Evolutionary conservation across 2,888 invertebrate species (phyloP).

Genomic region (Cacoxenus indagator): DNA sequence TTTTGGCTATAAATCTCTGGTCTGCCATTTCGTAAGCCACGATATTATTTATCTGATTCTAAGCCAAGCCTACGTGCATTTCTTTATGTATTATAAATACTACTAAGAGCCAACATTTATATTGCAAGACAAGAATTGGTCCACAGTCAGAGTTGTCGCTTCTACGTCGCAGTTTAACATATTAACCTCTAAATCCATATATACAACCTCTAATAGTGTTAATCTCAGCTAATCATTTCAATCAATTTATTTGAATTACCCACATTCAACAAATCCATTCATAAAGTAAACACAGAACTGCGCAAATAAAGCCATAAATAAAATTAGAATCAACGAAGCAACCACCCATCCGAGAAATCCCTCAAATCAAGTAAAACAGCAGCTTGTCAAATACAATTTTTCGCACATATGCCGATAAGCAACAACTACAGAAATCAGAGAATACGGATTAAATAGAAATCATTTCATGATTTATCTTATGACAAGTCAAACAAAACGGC

Average conservation of each 20-base stretch:
- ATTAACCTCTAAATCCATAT: too few species aligned
- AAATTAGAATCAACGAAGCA: not conserved
- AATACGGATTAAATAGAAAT: not conserved
- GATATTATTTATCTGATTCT: too few species aligned
- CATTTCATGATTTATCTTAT: not conserved
- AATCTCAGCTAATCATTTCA: not conserved
- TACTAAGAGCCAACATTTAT: too few species aligned
- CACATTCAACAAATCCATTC: not conserved
- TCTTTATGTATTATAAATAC: too few species aligned
- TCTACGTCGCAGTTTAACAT: too few species aligned
- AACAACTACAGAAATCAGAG: conserved; percentile 6
- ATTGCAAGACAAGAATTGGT: too few species aligned
- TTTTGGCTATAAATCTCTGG: too few species aligned
- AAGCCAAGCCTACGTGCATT: too few species aligned
- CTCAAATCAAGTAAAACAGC: conserved; percentile 2
- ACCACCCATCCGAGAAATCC: not conserved
- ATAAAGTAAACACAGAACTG: conserved; percentile 5
- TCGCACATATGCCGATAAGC: not conserved
- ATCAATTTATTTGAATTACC: not conserved
- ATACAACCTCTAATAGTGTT: too few species aligned
- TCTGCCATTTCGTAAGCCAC: too few species aligned
- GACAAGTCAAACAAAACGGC: not conserved
- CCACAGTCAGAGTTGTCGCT: too few species aligned
- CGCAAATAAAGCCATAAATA: conserved; percentile 7
- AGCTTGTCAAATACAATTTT: not conserved